Evolutionary conservation across 2,797 vertebrate genomes (phyloP).

Genomic region (Gorsachius magnificus): DNA sequence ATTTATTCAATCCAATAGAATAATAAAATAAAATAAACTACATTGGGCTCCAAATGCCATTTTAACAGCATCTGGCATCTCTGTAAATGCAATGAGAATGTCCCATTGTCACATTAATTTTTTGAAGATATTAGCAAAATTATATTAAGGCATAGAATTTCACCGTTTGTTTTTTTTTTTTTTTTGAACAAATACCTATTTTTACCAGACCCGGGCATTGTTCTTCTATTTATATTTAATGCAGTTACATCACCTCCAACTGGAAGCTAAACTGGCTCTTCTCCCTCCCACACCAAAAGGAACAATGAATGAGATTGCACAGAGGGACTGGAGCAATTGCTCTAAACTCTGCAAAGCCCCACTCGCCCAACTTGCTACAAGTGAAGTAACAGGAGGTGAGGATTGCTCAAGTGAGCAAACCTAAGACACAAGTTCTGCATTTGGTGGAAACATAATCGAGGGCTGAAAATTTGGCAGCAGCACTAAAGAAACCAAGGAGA

Average conservation of each 20-base stretch:
- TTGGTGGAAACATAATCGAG: accelerated
- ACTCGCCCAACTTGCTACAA: background rate
- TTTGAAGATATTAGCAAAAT: conserved; percentile 14
- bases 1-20: background rate
- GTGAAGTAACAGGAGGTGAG: background rate
- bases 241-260: background rate
- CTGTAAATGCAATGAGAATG: background rate
- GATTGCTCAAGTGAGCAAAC: background rate
- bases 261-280: background rate
- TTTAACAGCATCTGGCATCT: background rate
- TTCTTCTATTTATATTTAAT: background rate
- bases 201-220: background rate
- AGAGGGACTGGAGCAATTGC: background rate
- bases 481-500: background rate
- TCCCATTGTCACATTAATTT: background rate
- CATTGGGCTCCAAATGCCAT: background rate
- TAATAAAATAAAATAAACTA: background rate
- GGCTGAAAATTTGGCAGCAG: background rate
- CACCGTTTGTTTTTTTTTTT: background rate
- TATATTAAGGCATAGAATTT: conserved; percentile 29
- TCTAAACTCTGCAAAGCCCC: background rate
- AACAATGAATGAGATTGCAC: background rate
- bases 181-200: conserved; percentile 39
- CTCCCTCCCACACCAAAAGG: background rate
- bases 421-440: background rate